Percentiles rank a stretch among this genome's conserved stretches.
Evolutionary conservation across 2,797 vertebrate genomes (phyloP).

Genomic region (Coccyzus lansbergi): DNA sequence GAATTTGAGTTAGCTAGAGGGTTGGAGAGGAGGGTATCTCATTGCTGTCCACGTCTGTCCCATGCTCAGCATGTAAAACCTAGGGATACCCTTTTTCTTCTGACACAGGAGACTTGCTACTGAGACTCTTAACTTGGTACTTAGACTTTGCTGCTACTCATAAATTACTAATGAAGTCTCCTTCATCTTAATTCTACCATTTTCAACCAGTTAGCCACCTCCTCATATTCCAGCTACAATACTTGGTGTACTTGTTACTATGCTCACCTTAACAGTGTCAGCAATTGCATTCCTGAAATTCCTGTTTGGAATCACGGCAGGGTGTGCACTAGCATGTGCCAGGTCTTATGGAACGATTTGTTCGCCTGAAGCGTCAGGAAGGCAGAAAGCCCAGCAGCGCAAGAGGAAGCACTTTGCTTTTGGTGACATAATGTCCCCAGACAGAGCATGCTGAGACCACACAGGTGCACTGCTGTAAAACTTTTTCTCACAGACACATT

Average conservation of each 20-base stretch:
- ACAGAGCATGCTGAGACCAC: not conserved
- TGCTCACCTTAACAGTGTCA: not conserved
- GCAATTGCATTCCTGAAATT: not conserved
- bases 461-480: fast-evolving
- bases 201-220: not conserved
- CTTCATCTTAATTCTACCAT: not conserved
- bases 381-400: not conserved
- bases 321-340: not conserved
- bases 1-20: not conserved
- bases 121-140: not conserved
- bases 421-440: fast-evolving
- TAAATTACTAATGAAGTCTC: not conserved
- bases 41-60: not conserved
- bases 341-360: fast-evolving
- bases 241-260: not conserved
- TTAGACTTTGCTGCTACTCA: not conserved
- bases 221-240: not conserved
- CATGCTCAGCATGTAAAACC: not conserved
- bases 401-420: not conserved
- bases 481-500: not conserved
- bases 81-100: not conserved
- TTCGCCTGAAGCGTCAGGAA: not conserved
- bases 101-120: not conserved
- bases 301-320: not conserved
- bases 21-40: not conserved